Base-by-base conservation (phyloP, 1,140 invertebrate genomes). In the Drosophila lowei region DNA sequence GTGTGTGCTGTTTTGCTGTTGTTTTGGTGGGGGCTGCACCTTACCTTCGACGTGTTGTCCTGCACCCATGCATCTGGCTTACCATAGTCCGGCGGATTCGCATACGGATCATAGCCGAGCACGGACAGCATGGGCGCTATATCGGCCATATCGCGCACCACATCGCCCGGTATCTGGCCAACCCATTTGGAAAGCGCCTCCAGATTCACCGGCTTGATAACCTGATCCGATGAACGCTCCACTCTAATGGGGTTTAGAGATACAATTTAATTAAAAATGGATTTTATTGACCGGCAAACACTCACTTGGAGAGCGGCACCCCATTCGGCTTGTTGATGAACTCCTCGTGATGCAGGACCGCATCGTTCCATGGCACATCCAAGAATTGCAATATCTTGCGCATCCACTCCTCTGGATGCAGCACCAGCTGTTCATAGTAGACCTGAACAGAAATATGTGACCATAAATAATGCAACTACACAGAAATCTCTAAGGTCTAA, bases 171-270 rank as follows among this genome's bases (percentile, higher is more conserved):
- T 89, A 99, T 95, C 74, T 96, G 93, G 41, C 97, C 97, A 41
- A 99, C 98, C 99, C 99, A 99, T 93, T 99, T 99, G 70, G 95
- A 95, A 49, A 99, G 92, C 7, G 98, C 98, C 92, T 99, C 98
- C 63, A 98, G 92, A 93, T 99, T 99, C 11, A 99, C 96, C 6
- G 99, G 98, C 91, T 99, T 99, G 90, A 99, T 97, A 54, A 99
- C 98, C 94, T 99, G 98, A 93, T 99, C 98, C 66, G 98, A 98
- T 13, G 98, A 99, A 59, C 98, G 94, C 92, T 99, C 98, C 77
- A 98, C 97, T 92, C 98, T 99, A 42, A 53, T 28, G 23, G 1
- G 1, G 1, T 34, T 15, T 15, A n/a, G 8, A 21, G 9, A 28
- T 38, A 23, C 48, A 3, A 23, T 23, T 13, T 6, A n/a, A 16